phyloP scores from a whole-genome alignment of 2,113 vertebrate genomes.

The Oxyruncus cristatus region DNA sequence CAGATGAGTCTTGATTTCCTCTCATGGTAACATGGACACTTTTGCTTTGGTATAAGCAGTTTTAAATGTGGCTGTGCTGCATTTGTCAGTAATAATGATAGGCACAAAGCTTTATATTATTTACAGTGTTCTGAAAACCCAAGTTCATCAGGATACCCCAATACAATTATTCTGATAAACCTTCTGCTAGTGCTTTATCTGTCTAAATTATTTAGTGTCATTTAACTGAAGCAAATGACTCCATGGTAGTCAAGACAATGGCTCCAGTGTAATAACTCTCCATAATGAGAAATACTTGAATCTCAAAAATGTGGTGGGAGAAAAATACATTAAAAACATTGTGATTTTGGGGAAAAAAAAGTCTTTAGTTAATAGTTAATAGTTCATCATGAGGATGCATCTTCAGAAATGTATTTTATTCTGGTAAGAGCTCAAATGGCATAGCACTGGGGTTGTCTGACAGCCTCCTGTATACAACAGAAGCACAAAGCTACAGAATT shows the following conservation, averaged over 20 bases:
- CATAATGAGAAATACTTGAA: background rate
- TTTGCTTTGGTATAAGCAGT: background rate
- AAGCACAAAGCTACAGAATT: background rate
- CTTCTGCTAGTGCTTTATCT: background rate
- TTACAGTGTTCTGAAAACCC: background rate
- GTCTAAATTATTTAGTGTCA: background rate
- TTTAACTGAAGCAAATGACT: background rate
- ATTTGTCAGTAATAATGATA: background rate
- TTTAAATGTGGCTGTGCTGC: background rate
- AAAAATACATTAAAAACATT: background rate
- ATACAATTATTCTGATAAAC: background rate
- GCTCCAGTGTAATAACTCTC: background rate
- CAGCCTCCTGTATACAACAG: background rate
- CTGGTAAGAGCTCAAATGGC: background rate
- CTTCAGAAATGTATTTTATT: background rate
- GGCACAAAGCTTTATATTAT: background rate
- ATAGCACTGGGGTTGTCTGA: background rate
- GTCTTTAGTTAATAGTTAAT: background rate
- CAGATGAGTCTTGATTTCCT: background rate
- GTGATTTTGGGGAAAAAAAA: background rate
- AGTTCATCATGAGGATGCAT: background rate
- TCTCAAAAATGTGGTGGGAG: background rate
- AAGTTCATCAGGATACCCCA: background rate
- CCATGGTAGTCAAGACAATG: background rate
- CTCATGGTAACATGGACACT: background rate